Percentiles rank a stretch among this genome's conserved stretches.
Conservation (phyloP, 2,888 invertebrate genomes). For the Hemicrepidius hirtus region DNA sequence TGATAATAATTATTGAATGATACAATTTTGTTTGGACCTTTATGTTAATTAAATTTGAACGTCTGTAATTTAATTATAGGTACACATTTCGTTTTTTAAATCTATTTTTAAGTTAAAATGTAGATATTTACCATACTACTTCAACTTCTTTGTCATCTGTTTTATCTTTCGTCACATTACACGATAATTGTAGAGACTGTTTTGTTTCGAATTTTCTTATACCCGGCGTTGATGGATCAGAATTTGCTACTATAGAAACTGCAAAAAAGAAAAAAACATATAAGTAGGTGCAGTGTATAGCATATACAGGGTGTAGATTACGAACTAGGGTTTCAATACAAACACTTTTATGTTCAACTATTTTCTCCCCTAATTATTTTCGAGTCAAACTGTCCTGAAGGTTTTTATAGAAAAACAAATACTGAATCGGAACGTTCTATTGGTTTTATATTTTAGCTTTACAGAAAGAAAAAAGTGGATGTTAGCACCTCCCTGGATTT, state of each 20-base stretch:
- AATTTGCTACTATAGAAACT: slow-evolving; percentile 56
- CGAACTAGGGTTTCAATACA: too few species aligned
- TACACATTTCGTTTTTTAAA: too few species aligned
- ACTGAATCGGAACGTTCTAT: too few species aligned
- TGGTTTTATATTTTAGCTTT: too few species aligned
- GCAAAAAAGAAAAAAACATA: slow-evolving; percentile 47
- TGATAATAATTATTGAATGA: slow-evolving; percentile 14
- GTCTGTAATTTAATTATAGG: slow-evolving; percentile 22
- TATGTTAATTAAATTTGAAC: slow-evolving; percentile 17
- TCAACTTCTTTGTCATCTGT: slow-evolving; percentile 51
- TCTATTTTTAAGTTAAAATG: not conserved
- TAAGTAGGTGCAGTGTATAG: too few species aligned
- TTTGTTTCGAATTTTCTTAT: slow-evolving; percentile 56
- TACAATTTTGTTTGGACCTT: slow-evolving; percentile 2
- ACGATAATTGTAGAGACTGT: slow-evolving; percentile 57
- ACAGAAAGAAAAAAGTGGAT: too few species aligned
- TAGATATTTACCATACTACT: slow-evolving; percentile 59
- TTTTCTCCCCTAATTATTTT: too few species aligned
- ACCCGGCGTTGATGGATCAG: slow-evolving; percentile 45
- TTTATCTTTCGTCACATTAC: slow-evolving; percentile 57
- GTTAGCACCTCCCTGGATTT: too few species aligned
- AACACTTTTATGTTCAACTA: too few species aligned
- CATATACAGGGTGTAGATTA: too few species aligned
- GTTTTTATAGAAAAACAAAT: too few species aligned
- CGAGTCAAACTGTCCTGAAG: too few species aligned